Percentiles rank a stretch among this genome's conserved stretches.
These are phyloP conservation scores for Sinelater perroti DNA, from an alignment of 2,888 invertebrate genomes.

Conservation along the genomic window DNA sequence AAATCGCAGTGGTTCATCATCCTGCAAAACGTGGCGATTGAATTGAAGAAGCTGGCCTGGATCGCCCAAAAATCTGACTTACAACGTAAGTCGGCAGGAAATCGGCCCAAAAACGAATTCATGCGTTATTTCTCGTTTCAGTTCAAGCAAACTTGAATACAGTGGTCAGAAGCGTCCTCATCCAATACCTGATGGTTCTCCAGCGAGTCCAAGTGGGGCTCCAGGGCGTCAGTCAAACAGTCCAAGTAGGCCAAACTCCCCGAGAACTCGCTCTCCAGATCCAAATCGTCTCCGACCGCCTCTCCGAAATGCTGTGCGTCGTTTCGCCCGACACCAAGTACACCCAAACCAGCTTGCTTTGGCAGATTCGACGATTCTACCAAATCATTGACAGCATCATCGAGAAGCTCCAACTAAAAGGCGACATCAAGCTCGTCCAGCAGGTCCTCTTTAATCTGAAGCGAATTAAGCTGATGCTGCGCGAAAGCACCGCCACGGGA, in stretches of 20 bases:
- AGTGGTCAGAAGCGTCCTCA: constrained; percentile 19
- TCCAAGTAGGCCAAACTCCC: constrained; percentile 21
- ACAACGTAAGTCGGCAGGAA: neutral
- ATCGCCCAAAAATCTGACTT: constrained; percentile 2
- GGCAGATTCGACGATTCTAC: constrained; percentile 16
- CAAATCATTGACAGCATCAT: constrained; percentile 18
- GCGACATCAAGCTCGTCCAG: neutral
- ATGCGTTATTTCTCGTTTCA: neutral
- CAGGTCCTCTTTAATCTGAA: constrained; percentile 2
- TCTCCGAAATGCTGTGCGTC: constrained; percentile 17
- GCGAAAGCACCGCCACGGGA: neutral
- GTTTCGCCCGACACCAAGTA: constrained; percentile 6
- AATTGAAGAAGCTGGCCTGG: constrained; percentile 21
- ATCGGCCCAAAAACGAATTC: too few relatives aligned
- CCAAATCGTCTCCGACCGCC: constrained; percentile 15
- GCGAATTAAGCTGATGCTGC: constrained; percentile 1
- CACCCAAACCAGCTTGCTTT: constrained; percentile 8
- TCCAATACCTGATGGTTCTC: constrained; percentile 26
- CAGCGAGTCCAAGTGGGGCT: constrained; percentile 27
- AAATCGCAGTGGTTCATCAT: constrained; percentile 13
- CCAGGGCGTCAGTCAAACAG: constrained; percentile 24
- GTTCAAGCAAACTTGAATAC: constrained; percentile 15
- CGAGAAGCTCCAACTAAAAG: neutral
- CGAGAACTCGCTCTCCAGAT: constrained; percentile 23
- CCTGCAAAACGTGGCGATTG: constrained; percentile 16